Evolutionary conservation across 2,888 invertebrate genomes (phyloP), one percentile per base, ranked within the genome.

Genomic region (Dynastes grantii): DNA sequence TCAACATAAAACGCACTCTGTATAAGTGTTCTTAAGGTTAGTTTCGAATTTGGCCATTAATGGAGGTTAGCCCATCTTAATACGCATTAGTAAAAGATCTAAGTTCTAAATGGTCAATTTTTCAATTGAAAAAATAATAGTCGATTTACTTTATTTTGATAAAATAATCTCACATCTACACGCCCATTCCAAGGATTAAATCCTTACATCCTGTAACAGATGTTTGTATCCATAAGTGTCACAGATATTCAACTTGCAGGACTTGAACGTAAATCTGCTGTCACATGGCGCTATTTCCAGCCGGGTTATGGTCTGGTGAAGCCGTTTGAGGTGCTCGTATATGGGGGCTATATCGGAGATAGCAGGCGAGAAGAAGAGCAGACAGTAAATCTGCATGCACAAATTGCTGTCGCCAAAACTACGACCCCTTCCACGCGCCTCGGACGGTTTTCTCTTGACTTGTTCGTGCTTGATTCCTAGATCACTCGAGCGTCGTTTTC

Each of bases 301-400:
- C 13, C 68, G 1, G 27, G 27, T 29, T 70, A 29, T 70, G 68
- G 68, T 53, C 68, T 27, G 51, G 45, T 53, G 6, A 53, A 29
- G 51, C 51, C 68, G 16, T 40, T 49, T 49, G 45, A 51, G 53
- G 68, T 53, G 29, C 45, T 13, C 64, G n/a, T 37, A 13, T 63
- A 27, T 2, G 22, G 11, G 29, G 51, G 51, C 9, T n/a, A n/a
- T 45, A 45, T 45, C 45, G 45, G 13, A 55, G 37, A 64, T 29
- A 67, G 27, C n/a, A 45, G 45, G 45, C 55, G 37, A 16, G 37
- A 9, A 71, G 53, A 27, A 68, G 27, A 71, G 58, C 53, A 37
- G 55, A 22, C n/a, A 40, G 58, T 40, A 86, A 86, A 87, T 87
- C 87, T 87, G 86, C 86, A 87, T 87, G 85, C 85, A 86, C 87